These are phyloP conservation scores for Drosophila siamana DNA, from an alignment of 2,888 invertebrate genomes.

Conservation along the genomic window DNA sequence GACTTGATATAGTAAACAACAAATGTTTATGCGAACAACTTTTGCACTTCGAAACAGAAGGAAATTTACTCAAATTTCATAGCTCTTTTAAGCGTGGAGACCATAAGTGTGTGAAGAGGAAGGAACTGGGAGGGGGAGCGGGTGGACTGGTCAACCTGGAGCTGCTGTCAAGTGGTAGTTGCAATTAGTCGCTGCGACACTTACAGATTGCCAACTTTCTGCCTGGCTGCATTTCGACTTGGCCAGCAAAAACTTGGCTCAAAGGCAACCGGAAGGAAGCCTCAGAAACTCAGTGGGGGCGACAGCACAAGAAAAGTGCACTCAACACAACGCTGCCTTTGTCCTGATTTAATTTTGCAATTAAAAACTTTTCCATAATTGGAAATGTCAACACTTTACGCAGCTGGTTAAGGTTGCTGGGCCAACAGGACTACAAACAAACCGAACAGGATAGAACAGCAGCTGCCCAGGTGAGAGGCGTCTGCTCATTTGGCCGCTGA, in stretches of 20 bases:
- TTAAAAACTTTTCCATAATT: conserved; percentile 79
- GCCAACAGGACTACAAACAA: conserved; percentile 3
- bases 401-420: conserved; percentile 18
- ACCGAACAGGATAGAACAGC: background rate
- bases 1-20: conserved; percentile 41
- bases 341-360: conserved; percentile 73
- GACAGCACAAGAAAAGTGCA: background rate
- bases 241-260: conserved; percentile 3
- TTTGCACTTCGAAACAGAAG: conserved; percentile 33
- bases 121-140: too few species aligned
- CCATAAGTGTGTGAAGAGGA: background rate
- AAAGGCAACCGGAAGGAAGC: conserved; percentile 7
- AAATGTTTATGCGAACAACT: conserved; percentile 60
- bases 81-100: conserved; percentile 20
- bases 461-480: conserved; percentile 12
- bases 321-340: conserved; percentile 41
- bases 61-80: conserved; percentile 42
- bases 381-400: conserved; percentile 50
- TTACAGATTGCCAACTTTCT: conserved; percentile 71
- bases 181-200: conserved; percentile 71
- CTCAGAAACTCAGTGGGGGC: background rate
- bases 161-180: conserved; percentile 31
- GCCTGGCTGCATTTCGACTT: conserved; percentile 49
- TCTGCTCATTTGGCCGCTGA: conserved; percentile 9
- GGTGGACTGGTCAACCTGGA: conserved; percentile 2